Evolutionary conservation across 2,888 invertebrate species (phyloP), one percentile per base, ranked within the genome.

Genomic region (Apomyelois bistriatella): DNA sequence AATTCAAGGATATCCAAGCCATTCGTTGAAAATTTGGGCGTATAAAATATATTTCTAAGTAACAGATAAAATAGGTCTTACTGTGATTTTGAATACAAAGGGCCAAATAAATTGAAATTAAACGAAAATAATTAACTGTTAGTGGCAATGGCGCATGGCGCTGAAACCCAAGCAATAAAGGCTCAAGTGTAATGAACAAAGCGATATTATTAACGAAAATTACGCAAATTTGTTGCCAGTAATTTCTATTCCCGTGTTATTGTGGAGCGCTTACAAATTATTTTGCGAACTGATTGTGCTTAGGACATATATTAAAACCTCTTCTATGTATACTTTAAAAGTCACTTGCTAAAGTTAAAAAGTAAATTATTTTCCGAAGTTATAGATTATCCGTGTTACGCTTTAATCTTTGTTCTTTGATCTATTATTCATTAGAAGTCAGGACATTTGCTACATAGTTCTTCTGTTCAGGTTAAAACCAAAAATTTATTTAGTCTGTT

Each of bases 161-260:
- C 69, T 62, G 60, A 65, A 75, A 70, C 65, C 68, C 68, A 62
- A 62, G 67, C 65, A 74, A 74, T 74, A 74, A 75, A 72, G 64
- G 70, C 62, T 61, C 60, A 57, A 62, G 65, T 65, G 66, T 76
- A 74, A 76, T 75, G 70, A 72, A 76, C 74, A 76, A 69, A 72
- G 69, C 70, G 64, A 74, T 74, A 75, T 73, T 74, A 75, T 72
- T 76, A 74, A 71, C 67, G 68, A 64, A 72, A 76, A 79, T 77
- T 74, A 74, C 67, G 68, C 69, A 65, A 75, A 82, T 76, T 78
- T 73, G 70, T 74, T 68, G 70, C 61, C 63, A 65, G 68, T 71
- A 73, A 77, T 79, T 79, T 78, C 76, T 76, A 76, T 78, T 77
- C 70, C 63, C 59, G 65, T 67, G 63, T 74, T 72, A 74, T 73